phyloP scores from a whole-genome alignment of 2,888 invertebrate genomes.

The Lithophane ornitopus region DNA sequence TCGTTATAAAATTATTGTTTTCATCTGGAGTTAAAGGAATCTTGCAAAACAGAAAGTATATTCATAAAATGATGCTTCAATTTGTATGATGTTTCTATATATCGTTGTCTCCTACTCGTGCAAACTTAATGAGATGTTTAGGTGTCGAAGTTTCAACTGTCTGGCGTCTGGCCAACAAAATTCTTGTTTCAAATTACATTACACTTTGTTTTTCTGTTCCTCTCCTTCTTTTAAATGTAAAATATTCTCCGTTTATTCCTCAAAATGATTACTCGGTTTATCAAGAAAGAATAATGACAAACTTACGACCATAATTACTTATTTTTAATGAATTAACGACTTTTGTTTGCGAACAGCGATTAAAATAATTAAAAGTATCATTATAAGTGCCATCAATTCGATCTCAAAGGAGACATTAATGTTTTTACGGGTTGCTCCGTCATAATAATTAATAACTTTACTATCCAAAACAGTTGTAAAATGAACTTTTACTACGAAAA shows the following conservation, averaged over 20 bases:
- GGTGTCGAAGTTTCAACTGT: slow-evolving; percentile 55
- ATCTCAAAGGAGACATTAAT: slow-evolving; percentile 88
- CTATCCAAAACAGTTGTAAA: slow-evolving; percentile 77
- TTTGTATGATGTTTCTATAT: slow-evolving; percentile 7
- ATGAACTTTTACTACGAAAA: slow-evolving; percentile 58
- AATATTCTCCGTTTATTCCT: slow-evolving; percentile 26
- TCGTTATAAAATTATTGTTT: not conserved
- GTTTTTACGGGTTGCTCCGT: slow-evolving; percentile 83
- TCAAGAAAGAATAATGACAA: slow-evolving; percentile 68
- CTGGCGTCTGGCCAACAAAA: slow-evolving; percentile 64
- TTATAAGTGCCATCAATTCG: slow-evolving; percentile 88
- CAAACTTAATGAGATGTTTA: slow-evolving; percentile 61
- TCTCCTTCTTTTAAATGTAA: slow-evolving; percentile 10
- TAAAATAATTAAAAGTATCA: slow-evolving; percentile 90
- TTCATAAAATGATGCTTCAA: not conserved
- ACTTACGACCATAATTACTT: slow-evolving; percentile 79
- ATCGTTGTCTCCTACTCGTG: slow-evolving; percentile 31
- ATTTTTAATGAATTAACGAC: slow-evolving; percentile 89
- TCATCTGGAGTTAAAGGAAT: not conserved
- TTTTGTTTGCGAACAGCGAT: slow-evolving; percentile 86
- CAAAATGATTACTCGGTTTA: slow-evolving; percentile 56
- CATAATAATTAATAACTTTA: slow-evolving; percentile 83
- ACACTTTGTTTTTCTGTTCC: slow-evolving; percentile 32
- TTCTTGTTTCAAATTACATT: slow-evolving; percentile 46
- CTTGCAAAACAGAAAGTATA: not conserved